Evolutionary conservation across 2,113 vertebrate genomes (phyloP).

Genomic region (Crotalus tigris): DNA sequence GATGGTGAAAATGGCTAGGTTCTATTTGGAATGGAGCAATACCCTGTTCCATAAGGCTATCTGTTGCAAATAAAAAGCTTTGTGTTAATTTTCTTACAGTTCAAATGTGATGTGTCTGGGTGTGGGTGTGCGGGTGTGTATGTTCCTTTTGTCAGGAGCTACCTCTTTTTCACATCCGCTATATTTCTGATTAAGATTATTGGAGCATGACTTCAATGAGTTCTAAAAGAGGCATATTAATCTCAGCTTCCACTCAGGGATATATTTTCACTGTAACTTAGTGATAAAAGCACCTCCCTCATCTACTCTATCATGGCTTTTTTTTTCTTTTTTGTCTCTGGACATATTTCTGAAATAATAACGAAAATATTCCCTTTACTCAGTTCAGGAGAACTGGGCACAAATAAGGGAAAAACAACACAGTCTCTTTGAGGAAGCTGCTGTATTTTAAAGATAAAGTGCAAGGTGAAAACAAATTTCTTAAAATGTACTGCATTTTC

Average conservation of each 20-base stretch:
- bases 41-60: background rate
- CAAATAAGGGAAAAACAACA: background rate
- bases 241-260: background rate
- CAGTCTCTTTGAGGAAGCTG: background rate
- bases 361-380: fast-evolving
- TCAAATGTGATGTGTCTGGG: background rate
- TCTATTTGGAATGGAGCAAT: background rate
- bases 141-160: background rate
- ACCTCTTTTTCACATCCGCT: background rate
- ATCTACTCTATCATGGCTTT: background rate
- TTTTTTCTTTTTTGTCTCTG: background rate
- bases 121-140: background rate
- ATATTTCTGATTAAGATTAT: background rate
- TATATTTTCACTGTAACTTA: background rate
- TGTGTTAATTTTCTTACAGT: background rate
- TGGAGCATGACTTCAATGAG: background rate
- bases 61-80: background rate
- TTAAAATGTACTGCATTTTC: background rate
- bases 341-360: background rate
- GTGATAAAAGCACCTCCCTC: background rate
- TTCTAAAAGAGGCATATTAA: background rate
- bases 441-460: background rate
- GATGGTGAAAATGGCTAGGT: background rate
- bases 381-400: background rate
- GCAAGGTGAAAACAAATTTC: background rate